Evolutionary conservation across 2,113 vertebrate species (phyloP).

Genomic region (Nyctereutes procyonoides): DNA sequence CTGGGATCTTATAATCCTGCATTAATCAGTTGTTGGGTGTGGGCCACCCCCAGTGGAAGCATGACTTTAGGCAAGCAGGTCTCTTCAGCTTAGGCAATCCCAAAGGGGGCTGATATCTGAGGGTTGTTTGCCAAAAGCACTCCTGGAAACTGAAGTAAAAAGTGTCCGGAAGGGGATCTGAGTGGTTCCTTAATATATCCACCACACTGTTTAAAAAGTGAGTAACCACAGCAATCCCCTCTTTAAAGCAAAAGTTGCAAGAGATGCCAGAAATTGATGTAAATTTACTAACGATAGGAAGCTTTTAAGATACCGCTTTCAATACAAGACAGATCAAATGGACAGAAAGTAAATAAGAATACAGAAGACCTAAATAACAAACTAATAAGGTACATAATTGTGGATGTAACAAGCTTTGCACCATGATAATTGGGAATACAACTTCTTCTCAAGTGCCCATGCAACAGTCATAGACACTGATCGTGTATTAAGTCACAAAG

Average conservation of each 20-base stretch:
- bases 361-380: neutral
- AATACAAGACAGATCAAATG: neutral
- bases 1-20: neutral
- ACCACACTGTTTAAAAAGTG: neutral
- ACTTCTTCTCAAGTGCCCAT: neutral
- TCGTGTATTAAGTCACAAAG: neutral
- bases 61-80: neutral
- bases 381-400: conserved; percentile 4
- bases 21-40: neutral
- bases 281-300: neutral
- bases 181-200: neutral
- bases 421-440: neutral
- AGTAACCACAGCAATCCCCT: neutral
- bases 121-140: neutral
- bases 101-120: neutral
- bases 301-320: conserved; percentile 20
- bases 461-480: neutral
- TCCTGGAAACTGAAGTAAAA: neutral
- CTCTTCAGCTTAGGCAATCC: neutral
- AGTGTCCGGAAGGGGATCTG: neutral
- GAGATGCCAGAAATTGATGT: neutral
- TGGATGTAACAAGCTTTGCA: neutral
- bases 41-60: neutral
- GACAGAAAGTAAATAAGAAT: neutral
- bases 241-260: neutral